Base-by-base conservation (phyloP, 2,797 vertebrate genomes). In the Poecilia wingei region DNA sequence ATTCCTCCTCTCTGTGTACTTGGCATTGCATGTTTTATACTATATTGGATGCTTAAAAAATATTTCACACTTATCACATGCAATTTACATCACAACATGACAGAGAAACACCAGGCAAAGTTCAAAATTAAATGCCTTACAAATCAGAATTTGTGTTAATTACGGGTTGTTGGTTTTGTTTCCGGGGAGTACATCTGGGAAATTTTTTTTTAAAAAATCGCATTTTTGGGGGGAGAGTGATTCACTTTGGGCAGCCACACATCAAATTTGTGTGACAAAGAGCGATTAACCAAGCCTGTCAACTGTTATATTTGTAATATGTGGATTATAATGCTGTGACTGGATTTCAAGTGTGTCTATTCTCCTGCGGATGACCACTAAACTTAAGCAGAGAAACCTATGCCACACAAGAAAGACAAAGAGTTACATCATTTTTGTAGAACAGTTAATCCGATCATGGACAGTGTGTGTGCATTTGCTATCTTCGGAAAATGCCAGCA, bases 371-470 rank as follows among this genome's bases (percentile, higher is more conserved):
- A 87, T 95, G 95, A 95, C 94, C 95, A 94, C 92, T 94, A 83
- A 93, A 93, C 93, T 94, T 90, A 91, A 94, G 93, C 92, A 86
- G 87, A 92, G 92, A 89, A 95, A 95, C 94, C 94, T 94, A 90
- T 94, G 92, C 93, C 95, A 94, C 95, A 95, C 95, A 94, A 95
- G 94, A 94, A 90, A 95, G 91, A 96, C 95, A 95, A 96, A 96
- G 95, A 95, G 95, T 96, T 96, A 95, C 96, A 96, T 96, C 95
- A 96, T 95, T 94, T 75, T 95, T 90, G 94, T 93, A 91, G 92
- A 95, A 94, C 91, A 89, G 95, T 90, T 96, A 96, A 96, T 96
- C 96, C 95, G 94, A 96, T 96, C 95, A 95, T 90, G 95, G 94
- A 91, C 95, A 93, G 92, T 94, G 94, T 95, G 95, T 95, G 95